Evolutionary conservation across 2,888 invertebrate genomes (phyloP).

Genomic region (Rhodophaea formosa): DNA sequence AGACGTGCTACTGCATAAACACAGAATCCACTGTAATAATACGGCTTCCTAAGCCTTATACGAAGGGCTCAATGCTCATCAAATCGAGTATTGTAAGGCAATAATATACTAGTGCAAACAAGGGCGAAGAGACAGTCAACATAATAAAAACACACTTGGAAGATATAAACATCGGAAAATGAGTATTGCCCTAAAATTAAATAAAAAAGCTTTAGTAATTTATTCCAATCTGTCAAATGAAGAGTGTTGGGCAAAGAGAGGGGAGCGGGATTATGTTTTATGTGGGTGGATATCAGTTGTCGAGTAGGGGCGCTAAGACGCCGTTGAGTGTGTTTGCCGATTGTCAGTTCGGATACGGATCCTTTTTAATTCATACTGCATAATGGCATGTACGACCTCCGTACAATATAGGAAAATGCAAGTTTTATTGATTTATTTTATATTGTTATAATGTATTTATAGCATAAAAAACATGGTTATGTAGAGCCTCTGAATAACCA

Average conservation of each 20-base stretch:
- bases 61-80: slow-evolving; percentile 56
- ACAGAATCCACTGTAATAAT: slow-evolving; percentile 36
- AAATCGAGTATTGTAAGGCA: slow-evolving; percentile 62
- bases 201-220: slow-evolving; percentile 76
- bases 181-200: slow-evolving; percentile 62
- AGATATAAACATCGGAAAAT: slow-evolving; percentile 30
- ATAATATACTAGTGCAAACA: slow-evolving; percentile 68
- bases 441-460: too few species aligned
- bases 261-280: slow-evolving; percentile 66
- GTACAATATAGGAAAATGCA: too few species aligned
- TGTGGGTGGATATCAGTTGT: slow-evolving; percentile 60
- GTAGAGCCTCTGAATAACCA: too few species aligned
- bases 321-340: slow-evolving; percentile 16
- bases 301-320: slow-evolving; percentile 39
- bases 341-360: background rate
- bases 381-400: background rate
- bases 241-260: slow-evolving; percentile 79
- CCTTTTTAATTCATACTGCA: background rate
- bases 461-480: too few species aligned
- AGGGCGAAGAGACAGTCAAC: slow-evolving; percentile 47
- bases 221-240: slow-evolving; percentile 79
- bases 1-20: slow-evolving; percentile 6
- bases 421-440: too few species aligned
- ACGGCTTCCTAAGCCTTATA: slow-evolving; percentile 39
- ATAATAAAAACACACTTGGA: slow-evolving; percentile 76